phyloP scores from a whole-genome alignment of 2,888 invertebrate species.

The Orchestes rusci region DNA sequence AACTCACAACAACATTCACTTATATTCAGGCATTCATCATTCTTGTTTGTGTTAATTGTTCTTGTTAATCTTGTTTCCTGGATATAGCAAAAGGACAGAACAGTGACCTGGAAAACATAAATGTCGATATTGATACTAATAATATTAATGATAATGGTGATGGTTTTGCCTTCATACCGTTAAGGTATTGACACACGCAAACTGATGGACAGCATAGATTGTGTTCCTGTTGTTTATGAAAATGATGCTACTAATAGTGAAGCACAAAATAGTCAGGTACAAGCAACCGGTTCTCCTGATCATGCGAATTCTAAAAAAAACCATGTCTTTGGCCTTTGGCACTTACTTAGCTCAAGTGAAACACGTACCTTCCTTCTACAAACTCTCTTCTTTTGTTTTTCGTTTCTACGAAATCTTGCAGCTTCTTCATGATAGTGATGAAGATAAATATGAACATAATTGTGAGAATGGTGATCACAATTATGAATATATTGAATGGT shows the following conservation, averaged over 20 bases:
- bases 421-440: slow-evolving; percentile 56
- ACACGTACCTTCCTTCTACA: no score
- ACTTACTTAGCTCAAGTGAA: no score
- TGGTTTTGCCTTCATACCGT: no score
- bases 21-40: no score
- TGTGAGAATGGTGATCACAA: slow-evolving; percentile 61
- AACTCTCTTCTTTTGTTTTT: slow-evolving; percentile 52
- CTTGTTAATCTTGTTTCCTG: no score
- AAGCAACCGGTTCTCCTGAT: slow-evolving; percentile 55
- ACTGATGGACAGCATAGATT: slow-evolving; percentile 50
- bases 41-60: no score
- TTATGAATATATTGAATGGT: slow-evolving; percentile 59
- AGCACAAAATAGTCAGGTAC: slow-evolving; percentile 51
- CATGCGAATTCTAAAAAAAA: slow-evolving; percentile 51
- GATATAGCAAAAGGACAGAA: no score
- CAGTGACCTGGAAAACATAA: no score
- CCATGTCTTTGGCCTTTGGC: slow-evolving; percentile 6
- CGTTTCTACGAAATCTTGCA: slow-evolving; percentile 53
- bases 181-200: slow-evolving; percentile 51
- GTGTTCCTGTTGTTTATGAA: slow-evolving; percentile 56
- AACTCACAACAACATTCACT: no score
- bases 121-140: no score
- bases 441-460: slow-evolving; percentile 62
- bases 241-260: slow-evolving; percentile 55
- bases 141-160: no score